These are phyloP conservation scores for Melanotus villosus DNA, from an alignment of 2,888 invertebrate species.

Conservation along the genomic window DNA sequence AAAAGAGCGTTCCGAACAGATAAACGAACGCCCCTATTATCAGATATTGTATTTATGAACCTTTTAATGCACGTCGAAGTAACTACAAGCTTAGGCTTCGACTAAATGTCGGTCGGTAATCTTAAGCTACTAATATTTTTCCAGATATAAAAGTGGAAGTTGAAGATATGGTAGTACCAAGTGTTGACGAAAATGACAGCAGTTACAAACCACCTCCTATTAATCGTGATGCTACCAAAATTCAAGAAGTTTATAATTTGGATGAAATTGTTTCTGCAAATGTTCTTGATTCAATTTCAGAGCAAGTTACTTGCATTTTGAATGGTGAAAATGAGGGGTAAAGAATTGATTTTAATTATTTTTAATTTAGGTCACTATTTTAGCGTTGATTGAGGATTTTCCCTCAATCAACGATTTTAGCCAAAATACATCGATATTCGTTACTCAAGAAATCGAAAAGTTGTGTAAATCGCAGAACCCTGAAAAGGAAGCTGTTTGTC, in stretches of 20 bases:
- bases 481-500: conserved; percentile 49
- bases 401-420: background rate
- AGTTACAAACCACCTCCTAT: conserved; percentile 71
- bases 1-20: too few species aligned
- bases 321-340: conserved; percentile 15
- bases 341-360: background rate
- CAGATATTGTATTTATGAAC: background rate
- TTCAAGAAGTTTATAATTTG: conserved; percentile 70
- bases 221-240: conserved; percentile 68
- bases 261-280: conserved; percentile 67
- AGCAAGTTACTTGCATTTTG: conserved; percentile 34
- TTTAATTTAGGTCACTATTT: too few species aligned
- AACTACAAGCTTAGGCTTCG: too few species aligned
- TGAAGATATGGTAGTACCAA: conserved; percentile 65
- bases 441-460: conserved; percentile 50
- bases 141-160: conserved; percentile 53
- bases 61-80: background rate
- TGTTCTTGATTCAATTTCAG: conserved; percentile 37
- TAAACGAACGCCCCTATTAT: too few species aligned
- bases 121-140: too few species aligned
- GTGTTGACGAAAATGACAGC: conserved; percentile 61
- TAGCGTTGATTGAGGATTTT: too few species aligned
- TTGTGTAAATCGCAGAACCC: conserved; percentile 45
- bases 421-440: conserved; percentile 53
- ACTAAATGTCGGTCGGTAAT: too few species aligned